Percentiles rank a stretch among this genome's conserved stretches.
Evolutionary conservation across 2,888 invertebrate species (phyloP).

Genomic region (Metallyticus violacea): DNA sequence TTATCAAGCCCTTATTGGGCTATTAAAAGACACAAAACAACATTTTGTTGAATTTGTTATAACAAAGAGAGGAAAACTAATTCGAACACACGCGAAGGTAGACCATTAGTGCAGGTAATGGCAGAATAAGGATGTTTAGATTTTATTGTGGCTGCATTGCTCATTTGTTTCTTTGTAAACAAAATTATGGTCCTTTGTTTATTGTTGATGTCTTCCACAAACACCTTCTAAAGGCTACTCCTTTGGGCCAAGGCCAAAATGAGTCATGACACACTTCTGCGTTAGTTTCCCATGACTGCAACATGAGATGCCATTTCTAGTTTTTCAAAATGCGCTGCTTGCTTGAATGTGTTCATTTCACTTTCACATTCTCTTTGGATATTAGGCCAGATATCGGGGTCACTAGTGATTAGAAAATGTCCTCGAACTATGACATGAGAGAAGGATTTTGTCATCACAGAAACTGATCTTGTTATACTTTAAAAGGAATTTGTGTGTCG

Average conservation of each 20-base stretch:
- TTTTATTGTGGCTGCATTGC: too few species aligned
- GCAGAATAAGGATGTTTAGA: too few species aligned
- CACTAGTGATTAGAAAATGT: background rate
- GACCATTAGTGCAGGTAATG: too few species aligned
- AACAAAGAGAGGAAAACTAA: too few species aligned
- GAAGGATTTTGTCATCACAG: background rate
- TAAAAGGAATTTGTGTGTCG: background rate
- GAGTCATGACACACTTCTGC: background rate
- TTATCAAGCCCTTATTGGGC: too few species aligned
- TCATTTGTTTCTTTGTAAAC: background rate
- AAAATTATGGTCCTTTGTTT: background rate
- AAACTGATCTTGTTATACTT: background rate
- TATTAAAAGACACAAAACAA: too few species aligned
- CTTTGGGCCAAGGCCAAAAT: background rate
- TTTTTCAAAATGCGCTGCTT: background rate
- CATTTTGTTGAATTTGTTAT: too few species aligned
- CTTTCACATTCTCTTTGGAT: too few species aligned
- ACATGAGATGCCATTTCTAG: background rate
- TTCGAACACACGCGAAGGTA: too few species aligned
- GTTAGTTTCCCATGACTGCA: background rate
- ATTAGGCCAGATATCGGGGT: background rate
- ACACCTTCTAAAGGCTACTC: background rate
- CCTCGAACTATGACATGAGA: background rate
- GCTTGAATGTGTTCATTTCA: background rate
- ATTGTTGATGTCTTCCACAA: background rate